Percentiles rank a stretch among this genome's conserved stretches.
phyloP scores from a whole-genome alignment of 2,113 vertebrate genomes.

The Axis porcinus region DNA sequence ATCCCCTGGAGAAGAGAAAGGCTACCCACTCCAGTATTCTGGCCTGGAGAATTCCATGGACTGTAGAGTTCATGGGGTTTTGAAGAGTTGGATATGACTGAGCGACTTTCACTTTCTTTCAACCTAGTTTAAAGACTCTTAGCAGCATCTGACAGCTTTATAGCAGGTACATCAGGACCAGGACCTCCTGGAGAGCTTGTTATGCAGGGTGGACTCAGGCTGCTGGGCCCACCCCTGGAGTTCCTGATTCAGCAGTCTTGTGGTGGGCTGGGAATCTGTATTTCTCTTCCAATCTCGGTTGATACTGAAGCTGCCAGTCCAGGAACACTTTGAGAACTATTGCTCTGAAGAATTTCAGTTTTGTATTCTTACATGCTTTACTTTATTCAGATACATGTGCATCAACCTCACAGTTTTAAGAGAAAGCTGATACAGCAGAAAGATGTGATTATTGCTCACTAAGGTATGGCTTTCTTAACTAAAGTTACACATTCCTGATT shows the following conservation, averaged over 20 bases:
- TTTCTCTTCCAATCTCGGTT: background rate
- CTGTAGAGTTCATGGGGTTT: background rate
- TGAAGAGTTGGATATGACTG: background rate
- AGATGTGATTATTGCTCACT: background rate
- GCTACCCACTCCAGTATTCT: background rate
- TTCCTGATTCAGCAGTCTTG: background rate
- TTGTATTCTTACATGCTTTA: background rate
- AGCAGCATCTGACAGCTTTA: background rate
- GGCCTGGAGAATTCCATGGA: background rate
- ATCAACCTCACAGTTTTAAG: background rate
- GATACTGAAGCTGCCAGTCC: too few relatives aligned
- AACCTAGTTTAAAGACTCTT: background rate
- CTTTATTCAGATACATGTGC: background rate
- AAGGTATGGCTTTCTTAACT: background rate
- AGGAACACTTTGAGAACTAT: background rate
- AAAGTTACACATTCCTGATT: background rate
- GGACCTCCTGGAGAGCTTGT: accelerated
- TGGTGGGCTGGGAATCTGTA: background rate
- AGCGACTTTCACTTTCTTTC: background rate
- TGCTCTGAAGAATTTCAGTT: background rate
- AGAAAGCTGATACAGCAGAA: background rate
- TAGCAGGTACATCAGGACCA: too few relatives aligned
- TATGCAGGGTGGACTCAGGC: too few relatives aligned
- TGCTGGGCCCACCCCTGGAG: background rate
- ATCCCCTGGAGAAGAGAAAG: background rate